Percentiles rank a stretch among this genome's conserved stretches.
These are phyloP conservation scores for Zaprionus ghesquierei DNA, from an alignment of 1,140 invertebrate genomes.

Conservation along the genomic window DNA sequence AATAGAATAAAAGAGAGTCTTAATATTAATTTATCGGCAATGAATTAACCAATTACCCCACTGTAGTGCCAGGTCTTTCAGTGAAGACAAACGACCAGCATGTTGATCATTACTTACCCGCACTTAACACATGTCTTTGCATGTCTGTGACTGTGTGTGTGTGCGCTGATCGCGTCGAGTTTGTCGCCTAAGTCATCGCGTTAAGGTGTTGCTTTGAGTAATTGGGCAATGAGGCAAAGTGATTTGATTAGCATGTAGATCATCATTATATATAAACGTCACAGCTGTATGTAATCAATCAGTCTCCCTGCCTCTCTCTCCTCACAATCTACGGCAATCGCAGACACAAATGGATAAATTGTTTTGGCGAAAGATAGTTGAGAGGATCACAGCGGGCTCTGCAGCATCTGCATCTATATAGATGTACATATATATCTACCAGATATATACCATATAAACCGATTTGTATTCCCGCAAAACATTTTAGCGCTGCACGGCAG, in stretches of 20 bases:
- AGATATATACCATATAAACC: slow-evolving; percentile 14
- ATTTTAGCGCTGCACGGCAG: slow-evolving; percentile 78
- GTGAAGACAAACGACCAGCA: slow-evolving; percentile 80
- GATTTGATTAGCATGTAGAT: slow-evolving; percentile 79
- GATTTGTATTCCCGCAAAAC: slow-evolving; percentile 39
- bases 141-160: slow-evolving; percentile 6
- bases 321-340: neutral
- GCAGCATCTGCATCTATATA: slow-evolving; percentile 41
- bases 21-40: neutral
- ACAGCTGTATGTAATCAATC: slow-evolving; percentile 15
- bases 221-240: slow-evolving; percentile 62
- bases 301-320: neutral
- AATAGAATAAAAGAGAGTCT: no score
- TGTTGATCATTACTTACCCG: slow-evolving; percentile 79
- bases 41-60: neutral
- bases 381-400: slow-evolving; percentile 37
- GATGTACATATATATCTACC: slow-evolving; percentile 1
- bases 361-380: slow-evolving; percentile 44
- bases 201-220: slow-evolving; percentile 72
- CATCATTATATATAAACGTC: slow-evolving; percentile 44
- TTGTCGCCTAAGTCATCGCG: slow-evolving; percentile 74
- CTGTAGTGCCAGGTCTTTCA: slow-evolving; percentile 1
- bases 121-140: slow-evolving; percentile 47
- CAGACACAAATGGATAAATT: slow-evolving; percentile 69
- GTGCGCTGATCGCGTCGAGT: slow-evolving; percentile 33